Conservation (phyloP, 2,113 vertebrate species). For the Bettongia penicillata region DNA sequence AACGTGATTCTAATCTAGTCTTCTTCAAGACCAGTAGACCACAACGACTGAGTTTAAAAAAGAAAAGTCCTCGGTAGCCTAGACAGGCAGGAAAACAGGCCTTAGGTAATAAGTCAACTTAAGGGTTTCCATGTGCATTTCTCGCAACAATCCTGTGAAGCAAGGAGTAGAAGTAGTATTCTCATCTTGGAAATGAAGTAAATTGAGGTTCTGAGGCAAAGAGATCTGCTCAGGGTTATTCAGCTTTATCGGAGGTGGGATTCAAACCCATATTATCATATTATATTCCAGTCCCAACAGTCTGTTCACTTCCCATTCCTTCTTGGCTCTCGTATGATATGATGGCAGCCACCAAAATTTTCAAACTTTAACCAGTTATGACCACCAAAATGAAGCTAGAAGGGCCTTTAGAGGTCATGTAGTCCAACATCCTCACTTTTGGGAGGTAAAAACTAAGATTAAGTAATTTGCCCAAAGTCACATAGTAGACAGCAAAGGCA, state of each 20-base stretch:
- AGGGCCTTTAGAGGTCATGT: not conserved
- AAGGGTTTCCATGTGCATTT: not conserved
- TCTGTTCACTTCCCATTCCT: not conserved
- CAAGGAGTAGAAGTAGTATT: not conserved
- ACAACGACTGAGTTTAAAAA: not conserved
- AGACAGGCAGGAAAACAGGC: not conserved
- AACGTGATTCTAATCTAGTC: not conserved
- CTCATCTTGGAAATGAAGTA: not conserved
- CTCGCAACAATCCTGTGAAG: not conserved
- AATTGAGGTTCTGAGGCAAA: not conserved
- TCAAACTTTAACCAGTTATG: not conserved
- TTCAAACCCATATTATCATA: not conserved
- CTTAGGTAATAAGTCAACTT: not conserved
- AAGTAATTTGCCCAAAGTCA: not conserved
- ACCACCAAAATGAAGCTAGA: not conserved
- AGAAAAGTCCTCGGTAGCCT: not conserved
- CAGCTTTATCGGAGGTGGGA: not conserved
- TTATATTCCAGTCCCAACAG: not conserved
- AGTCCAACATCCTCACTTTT: not conserved
- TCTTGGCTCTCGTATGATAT: not conserved
- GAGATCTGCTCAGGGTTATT: not conserved
- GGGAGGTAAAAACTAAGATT: not conserved
- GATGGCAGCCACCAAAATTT: not conserved
- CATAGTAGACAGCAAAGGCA: not conserved
- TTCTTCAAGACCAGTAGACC: not conserved